Evolutionary conservation across 2,797 vertebrate genomes (phyloP).

Genomic region (Phalanger gymnotis): DNA sequence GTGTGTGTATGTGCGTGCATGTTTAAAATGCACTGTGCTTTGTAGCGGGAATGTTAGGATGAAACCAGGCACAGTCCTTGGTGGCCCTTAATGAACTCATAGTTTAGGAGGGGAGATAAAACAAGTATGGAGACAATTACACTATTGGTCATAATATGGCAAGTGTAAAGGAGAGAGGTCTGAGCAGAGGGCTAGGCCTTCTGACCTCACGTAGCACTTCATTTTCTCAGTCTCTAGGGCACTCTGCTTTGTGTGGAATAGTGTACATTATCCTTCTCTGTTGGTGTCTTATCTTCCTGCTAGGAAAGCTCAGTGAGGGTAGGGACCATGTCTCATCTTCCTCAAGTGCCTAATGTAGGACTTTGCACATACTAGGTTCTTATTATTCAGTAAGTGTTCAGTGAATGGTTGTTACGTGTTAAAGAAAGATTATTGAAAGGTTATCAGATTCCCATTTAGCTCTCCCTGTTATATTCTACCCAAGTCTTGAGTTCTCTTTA

Average conservation of each 20-base stretch:
- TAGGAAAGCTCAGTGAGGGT: neutral
- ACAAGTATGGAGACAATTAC: neutral
- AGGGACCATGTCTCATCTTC: neutral
- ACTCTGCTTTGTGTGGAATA: neutral
- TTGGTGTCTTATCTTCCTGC: neutral
- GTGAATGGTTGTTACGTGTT: neutral
- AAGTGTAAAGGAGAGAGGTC: neutral
- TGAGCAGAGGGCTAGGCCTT: neutral
- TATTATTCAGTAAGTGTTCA: neutral
- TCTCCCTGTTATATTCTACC: slow-evolving; percentile 33
- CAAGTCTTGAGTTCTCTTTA: slow-evolving; percentile 54
- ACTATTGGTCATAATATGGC: neutral
- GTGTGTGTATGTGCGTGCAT: neutral
- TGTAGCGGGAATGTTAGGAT: neutral
- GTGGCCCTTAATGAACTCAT: no score
- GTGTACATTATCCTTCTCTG: neutral
- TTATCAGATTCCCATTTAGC: slow-evolving; percentile 30
- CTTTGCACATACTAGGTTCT: neutral
- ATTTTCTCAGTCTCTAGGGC: neutral
- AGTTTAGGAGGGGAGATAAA: neutral
- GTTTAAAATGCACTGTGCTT: neutral
- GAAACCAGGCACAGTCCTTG: neutral
- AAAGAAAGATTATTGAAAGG: neutral
- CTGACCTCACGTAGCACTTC: neutral
- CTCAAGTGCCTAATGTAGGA: neutral